A percentile compares a stretch with the other conserved stretches of the same genome.
Conservation (phyloP, 2,113 vertebrate genomes). For the Seriola quinqueradiata region DNA sequence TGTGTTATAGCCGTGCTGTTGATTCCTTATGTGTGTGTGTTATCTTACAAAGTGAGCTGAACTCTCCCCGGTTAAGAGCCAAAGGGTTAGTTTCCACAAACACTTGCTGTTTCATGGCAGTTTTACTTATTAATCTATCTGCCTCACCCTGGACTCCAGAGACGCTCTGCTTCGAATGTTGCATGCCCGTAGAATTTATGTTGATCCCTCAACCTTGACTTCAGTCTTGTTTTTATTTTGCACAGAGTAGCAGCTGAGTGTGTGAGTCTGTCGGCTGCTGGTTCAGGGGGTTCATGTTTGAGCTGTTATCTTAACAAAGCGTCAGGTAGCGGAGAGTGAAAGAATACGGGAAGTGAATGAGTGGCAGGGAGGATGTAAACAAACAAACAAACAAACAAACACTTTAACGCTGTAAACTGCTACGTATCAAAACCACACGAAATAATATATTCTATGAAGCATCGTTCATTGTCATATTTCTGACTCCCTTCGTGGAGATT, state of each 20-base stretch:
- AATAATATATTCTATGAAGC: background rate
- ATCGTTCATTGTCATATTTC: slow-evolving; percentile 7
- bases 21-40: background rate
- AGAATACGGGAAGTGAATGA: background rate
- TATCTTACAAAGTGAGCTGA: slow-evolving; percentile 5
- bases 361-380: background rate
- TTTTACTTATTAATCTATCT: slow-evolving; percentile 13
- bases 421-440: background rate
- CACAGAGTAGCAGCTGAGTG: background rate
- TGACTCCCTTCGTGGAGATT: background rate
- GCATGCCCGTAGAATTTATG: background rate
- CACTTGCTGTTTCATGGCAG: background rate
- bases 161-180: background rate
- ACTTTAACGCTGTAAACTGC: background rate
- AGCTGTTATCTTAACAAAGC: background rate
- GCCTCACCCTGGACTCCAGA: slow-evolving; percentile 16
- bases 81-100: slow-evolving; percentile 2
- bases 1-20: background rate
- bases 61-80: background rate
- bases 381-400: too few species aligned
- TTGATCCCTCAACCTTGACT: background rate
- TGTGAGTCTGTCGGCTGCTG: background rate
- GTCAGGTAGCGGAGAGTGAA: background rate
- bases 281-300: background rate
- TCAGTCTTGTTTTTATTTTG: background rate